A percentile compares a stretch with the other conserved stretches of the same genome.
phyloP scores from a whole-genome alignment of 2,888 invertebrate genomes.

The Hirtodrosophila trivittata region DNA sequence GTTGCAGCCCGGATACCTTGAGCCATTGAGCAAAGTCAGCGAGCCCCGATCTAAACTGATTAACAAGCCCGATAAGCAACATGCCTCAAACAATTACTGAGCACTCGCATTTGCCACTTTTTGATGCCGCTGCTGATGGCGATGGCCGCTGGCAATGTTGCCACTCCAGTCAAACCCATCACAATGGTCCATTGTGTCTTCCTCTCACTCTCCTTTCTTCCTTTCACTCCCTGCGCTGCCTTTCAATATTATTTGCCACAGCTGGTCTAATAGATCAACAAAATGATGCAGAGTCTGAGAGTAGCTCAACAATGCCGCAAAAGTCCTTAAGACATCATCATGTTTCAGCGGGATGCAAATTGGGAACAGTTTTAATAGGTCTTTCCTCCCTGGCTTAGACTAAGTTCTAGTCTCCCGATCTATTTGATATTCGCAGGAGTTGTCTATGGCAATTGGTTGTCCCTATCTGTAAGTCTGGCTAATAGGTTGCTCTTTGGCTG shows the following conservation, averaged over 20 bases:
- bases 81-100: slow-evolving; percentile 51
- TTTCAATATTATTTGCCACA: slow-evolving; percentile 63
- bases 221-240: slow-evolving; percentile 17
- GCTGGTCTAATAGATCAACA: slow-evolving; percentile 61
- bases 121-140: slow-evolving; percentile 13
- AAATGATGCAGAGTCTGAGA: slow-evolving; percentile 29
- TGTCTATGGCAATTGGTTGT: too few relatives aligned
- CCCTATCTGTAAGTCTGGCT: too few relatives aligned
- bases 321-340: slow-evolving; percentile 2
- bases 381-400: too few relatives aligned
- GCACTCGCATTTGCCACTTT: slow-evolving; percentile 69
- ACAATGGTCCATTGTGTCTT: slow-evolving; percentile 44
- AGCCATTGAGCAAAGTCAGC: slow-evolving; percentile 67
- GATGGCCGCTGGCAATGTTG: slow-evolving; percentile 20
- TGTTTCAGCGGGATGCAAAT: background rate
- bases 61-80: slow-evolving; percentile 71
- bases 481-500: too few relatives aligned
- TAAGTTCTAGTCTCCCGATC: too few relatives aligned
- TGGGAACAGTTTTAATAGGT: too few relatives aligned
- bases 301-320: slow-evolving; percentile 11
- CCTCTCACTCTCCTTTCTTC: background rate
- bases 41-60: slow-evolving; percentile 73
- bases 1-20: slow-evolving; percentile 2
- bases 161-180: background rate
- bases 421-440: too few relatives aligned